phyloP scores from a whole-genome alignment of 1,140 invertebrate genomes.

The Tachypleus tridentatus region DNA sequence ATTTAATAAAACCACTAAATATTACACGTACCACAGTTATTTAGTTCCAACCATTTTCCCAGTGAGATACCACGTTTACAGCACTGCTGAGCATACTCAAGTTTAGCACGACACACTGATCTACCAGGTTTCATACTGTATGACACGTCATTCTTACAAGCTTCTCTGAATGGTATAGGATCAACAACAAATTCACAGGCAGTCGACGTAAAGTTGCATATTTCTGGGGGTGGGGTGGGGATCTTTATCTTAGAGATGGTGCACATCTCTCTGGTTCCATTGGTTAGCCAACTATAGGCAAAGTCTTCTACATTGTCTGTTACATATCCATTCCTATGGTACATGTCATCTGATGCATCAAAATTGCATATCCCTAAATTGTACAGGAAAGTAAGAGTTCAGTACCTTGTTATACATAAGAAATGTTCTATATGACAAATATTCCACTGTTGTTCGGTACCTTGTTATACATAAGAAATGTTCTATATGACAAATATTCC shows the following conservation, averaged over 20 bases:
- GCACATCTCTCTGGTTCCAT: conserved; percentile 28
- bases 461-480: too few species aligned
- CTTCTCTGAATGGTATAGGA: conserved; percentile 47
- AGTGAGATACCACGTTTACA: conserved; percentile 51
- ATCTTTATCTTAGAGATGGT: conserved; percentile 22
- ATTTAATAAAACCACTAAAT: conserved; percentile 27
- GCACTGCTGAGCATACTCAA: conserved; percentile 60
- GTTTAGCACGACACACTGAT: conserved; percentile 48
- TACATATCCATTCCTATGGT: conserved; percentile 39
- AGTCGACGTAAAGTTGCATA: conserved; percentile 19
- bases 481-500: too few species aligned
- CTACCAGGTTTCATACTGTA: conserved; percentile 33
- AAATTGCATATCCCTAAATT: conserved; percentile 47
- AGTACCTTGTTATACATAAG: too few species aligned
- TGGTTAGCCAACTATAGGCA: conserved; percentile 47
- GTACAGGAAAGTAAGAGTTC: too few species aligned
- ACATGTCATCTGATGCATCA: conserved; percentile 49
- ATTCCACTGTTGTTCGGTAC: too few species aligned
- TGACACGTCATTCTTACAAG: conserved; percentile 55
- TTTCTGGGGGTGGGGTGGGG: conserved; percentile 33
- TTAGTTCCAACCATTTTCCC: conserved; percentile 47
- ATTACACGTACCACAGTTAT: conserved; percentile 44
- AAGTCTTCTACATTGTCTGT: conserved; percentile 40
- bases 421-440: too few species aligned
- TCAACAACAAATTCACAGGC: conserved; percentile 39